phyloP scores from a whole-genome alignment of 2,888 invertebrate species.

The Torymus auratus region DNA sequence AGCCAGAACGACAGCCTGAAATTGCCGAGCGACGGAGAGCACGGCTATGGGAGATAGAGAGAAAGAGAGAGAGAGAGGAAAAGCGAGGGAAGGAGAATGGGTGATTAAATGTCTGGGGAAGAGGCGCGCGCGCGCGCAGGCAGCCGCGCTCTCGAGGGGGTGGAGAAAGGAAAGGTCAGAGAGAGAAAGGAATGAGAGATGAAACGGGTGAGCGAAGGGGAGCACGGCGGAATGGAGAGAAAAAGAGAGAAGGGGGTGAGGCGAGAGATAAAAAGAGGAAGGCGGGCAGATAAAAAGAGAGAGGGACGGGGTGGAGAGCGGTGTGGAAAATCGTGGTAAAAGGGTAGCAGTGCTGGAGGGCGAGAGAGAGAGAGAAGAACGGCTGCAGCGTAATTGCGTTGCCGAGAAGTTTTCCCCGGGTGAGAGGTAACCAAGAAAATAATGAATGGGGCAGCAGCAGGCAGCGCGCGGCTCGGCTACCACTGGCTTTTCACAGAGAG shows the following conservation, averaged over 20 bases:
- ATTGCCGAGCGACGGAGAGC: slow-evolving; percentile 38
- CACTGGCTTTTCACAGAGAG: slow-evolving; percentile 40
- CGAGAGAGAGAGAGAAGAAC: too few species aligned
- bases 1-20: slow-evolving; percentile 49
- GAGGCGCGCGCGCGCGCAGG: background rate
- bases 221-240: background rate
- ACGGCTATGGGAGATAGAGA: background rate
- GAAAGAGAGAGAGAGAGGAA: slow-evolving; percentile 2
- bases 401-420: slow-evolving; percentile 74
- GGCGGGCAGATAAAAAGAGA: slow-evolving; percentile 25
- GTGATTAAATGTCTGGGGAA: slow-evolving; percentile 57
- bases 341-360: slow-evolving; percentile 50
- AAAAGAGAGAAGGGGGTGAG: background rate
- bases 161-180: background rate
- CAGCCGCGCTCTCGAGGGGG: background rate
- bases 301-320: slow-evolving; percentile 16
- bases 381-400: slow-evolving; percentile 73
- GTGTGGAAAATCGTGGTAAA: slow-evolving; percentile 55
- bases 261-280: background rate
- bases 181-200: slow-evolving; percentile 38
- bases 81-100: slow-evolving; percentile 47
- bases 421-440: slow-evolving; percentile 75
- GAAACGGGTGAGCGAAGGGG: slow-evolving; percentile 32
- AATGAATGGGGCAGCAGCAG: slow-evolving; percentile 71
- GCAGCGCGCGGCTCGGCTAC: too few species aligned